phyloP scores from a whole-genome alignment of 2,113 vertebrate species.

The Dromas ardeola region DNA sequence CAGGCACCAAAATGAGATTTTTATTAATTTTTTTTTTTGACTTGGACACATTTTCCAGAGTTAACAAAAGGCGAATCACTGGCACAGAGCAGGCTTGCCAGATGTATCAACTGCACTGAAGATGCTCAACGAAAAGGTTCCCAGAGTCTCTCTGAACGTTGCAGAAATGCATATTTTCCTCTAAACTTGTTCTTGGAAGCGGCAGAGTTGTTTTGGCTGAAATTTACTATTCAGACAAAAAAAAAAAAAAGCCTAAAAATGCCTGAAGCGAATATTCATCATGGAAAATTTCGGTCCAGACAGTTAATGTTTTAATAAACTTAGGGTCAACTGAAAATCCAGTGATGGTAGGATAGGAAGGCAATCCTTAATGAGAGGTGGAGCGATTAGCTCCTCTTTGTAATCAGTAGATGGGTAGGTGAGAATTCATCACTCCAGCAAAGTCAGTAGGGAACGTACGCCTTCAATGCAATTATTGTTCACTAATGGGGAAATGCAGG shows the following conservation, averaged over 20 bases:
- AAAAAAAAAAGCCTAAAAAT: background rate
- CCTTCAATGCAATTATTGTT: constrained; percentile 10
- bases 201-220: constrained; percentile 4
- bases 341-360: background rate
- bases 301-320: background rate
- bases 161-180: constrained; percentile 21
- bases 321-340: background rate
- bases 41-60: background rate
- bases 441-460: background rate
- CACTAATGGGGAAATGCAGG: background rate
- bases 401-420: background rate
- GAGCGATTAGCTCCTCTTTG: background rate
- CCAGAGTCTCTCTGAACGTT: background rate
- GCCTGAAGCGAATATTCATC: background rate
- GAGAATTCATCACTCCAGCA: background rate
- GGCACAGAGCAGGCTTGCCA: background rate
- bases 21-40: background rate
- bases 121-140: background rate
- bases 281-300: constrained; percentile 18
- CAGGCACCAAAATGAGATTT: background rate
- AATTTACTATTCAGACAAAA: background rate
- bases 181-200: constrained; percentile 46
- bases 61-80: background rate
- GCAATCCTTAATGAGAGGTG: background rate
- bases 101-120: background rate